Percentiles rank a stretch among this genome's conserved stretches.
Conservation (phyloP, 2,888 invertebrate genomes). For the Cyaniris semiargus region DNA sequence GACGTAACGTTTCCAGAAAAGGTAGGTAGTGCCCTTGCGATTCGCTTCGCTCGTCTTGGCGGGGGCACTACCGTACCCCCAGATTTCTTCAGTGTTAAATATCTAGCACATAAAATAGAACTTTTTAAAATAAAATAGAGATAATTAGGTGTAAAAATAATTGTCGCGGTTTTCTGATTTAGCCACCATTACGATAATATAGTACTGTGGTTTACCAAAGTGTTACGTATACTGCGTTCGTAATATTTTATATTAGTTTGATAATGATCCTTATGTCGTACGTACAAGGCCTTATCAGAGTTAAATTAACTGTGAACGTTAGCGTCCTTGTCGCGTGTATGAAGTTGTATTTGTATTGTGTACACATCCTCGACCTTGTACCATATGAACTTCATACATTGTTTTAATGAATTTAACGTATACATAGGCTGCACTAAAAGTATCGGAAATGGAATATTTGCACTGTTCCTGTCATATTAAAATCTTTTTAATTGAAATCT, state of each 20-base stretch:
- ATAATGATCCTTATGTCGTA: neutral
- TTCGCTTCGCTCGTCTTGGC: too few species aligned
- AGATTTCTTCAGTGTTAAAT: neutral
- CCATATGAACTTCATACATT: constrained; percentile 3
- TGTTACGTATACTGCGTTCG: neutral
- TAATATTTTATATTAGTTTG: neutral
- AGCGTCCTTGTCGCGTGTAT: neutral
- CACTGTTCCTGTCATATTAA: too few species aligned
- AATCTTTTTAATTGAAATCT: too few species aligned
- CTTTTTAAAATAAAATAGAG: too few species aligned
- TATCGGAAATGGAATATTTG: too few species aligned
- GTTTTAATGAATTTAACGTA: neutral
- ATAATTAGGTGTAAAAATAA: neutral
- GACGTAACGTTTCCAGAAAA: too few species aligned
- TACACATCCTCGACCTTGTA: constrained; percentile 16
- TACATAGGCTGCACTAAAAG: too few species aligned
- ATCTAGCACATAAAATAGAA: neutral
- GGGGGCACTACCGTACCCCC: too few species aligned
- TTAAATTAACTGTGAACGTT: neutral
- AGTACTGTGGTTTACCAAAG: neutral
- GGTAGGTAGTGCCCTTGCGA: too few species aligned
- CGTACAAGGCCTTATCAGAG: neutral
- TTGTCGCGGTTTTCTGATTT: neutral
- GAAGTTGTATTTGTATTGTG: neutral
- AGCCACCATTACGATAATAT: neutral